These are phyloP conservation scores for Allacma fusca DNA, from an alignment of 2,888 invertebrate species.

Conservation along the genomic window DNA sequence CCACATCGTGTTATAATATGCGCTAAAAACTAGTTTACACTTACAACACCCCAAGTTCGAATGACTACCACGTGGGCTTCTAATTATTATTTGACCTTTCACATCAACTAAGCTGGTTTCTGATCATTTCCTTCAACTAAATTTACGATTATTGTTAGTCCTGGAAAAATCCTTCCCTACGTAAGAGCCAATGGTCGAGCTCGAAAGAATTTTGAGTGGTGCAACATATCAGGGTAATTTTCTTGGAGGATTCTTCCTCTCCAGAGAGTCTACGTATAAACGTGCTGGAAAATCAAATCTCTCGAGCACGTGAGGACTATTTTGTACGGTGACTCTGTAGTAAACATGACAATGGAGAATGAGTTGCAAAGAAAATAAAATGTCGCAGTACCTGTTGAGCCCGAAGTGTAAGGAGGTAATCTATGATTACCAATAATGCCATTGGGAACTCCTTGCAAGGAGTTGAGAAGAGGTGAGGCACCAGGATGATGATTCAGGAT, in stretches of 20 bases:
- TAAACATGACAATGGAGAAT: too few species aligned
- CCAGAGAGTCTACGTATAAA: too few species aligned
- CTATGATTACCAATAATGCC: conserved; percentile 60
- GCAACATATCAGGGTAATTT: too few species aligned
- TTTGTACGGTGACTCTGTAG: too few species aligned
- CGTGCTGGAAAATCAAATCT: too few species aligned
- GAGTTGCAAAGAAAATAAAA: not conserved
- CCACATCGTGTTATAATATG: not conserved
- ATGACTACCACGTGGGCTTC: conserved; percentile 34
- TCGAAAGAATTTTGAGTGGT: too few species aligned
- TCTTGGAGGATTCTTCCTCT: too few species aligned
- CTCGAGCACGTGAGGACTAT: too few species aligned
- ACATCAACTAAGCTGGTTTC: conserved; percentile 17
- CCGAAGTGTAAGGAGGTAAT: conserved; percentile 60
- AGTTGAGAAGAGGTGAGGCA: conserved; percentile 58
- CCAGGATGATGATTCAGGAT: conserved; percentile 61
- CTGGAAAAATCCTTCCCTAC: not conserved
- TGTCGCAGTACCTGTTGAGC: conserved; percentile 58
- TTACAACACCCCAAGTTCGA: not conserved
- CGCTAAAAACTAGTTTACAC: not conserved
- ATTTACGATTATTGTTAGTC: conserved; percentile 25
- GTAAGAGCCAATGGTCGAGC: too few species aligned
- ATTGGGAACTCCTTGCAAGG: conserved; percentile 59
- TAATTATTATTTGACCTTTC: conserved; percentile 36
- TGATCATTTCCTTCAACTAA: conserved; percentile 25